Conservation (phyloP, 2,113 vertebrate genomes). For the Ciconia stormi region DNA sequence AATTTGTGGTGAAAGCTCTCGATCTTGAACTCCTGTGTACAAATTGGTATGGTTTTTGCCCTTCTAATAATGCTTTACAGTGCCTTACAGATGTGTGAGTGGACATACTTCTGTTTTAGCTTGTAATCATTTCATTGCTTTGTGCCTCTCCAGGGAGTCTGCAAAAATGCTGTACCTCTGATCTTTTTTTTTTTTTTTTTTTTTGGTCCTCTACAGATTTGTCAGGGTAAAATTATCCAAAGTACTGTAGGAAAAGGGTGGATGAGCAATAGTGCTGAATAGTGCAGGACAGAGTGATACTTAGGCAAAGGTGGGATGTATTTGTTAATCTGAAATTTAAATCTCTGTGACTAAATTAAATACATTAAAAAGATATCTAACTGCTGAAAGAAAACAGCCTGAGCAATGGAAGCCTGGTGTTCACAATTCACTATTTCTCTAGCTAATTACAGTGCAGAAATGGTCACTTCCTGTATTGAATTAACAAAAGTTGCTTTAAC, state of each 20-base stretch:
- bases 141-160: background rate
- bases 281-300: background rate
- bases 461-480: background rate
- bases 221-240: background rate
- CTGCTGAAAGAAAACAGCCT: background rate
- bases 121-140: background rate
- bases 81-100: background rate
- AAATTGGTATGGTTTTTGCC: rapidly evolving
- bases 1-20: background rate
- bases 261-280: background rate
- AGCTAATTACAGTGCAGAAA: background rate
- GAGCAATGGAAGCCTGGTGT: background rate
- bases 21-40: background rate
- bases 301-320: background rate
- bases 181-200: background rate
- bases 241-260: background rate
- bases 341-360: background rate
- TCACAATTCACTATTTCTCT: background rate
- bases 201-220: background rate
- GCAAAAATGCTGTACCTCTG: background rate
- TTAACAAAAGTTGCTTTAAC: background rate
- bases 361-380: background rate
- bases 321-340: background rate
- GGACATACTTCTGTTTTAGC: background rate
- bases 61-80: background rate